Evolutionary conservation across 2,888 invertebrate genomes (phyloP), one percentile per base, ranked within the genome.

Genomic region (Keiferia lycopersicella): DNA sequence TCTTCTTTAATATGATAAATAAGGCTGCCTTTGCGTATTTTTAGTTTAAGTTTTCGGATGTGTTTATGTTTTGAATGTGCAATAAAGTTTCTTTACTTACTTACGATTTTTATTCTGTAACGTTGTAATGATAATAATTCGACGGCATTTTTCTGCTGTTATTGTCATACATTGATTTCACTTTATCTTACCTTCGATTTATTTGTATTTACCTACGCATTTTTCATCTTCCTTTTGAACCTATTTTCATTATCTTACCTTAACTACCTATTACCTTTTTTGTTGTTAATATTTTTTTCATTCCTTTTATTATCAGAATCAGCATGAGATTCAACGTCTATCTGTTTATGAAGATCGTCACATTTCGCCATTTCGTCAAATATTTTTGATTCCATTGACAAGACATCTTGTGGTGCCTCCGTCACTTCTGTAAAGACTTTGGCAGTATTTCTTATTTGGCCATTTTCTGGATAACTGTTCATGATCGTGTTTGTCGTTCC

Each of bases 351-450:
- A 0, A 83, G 65, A 1, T 78, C 69, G 18, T 80, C 76, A 63
- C 80, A 81, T 7, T 80, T 79, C 0, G 76, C 57, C 4, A 85
- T 63, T 69, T 86, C 83, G 0, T 80, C 68, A 2, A 83, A 70
- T 16, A 82, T 70, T n/a, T 73, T 73, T 0, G 71, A 73, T 64
- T 84, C 79, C 16, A 73, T 73, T 8, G 69, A 66, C 1, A 66
- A 58, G 0, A 66, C 45, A 38, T 14, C 45, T 14, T 22, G 8
- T 26, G 45, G 45, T 10, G 14, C 45, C 38, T 59, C 59, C 2
- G 2, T 26, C n/a, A 48, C 7, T 16, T 48, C 48, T n/a, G 6
- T 14, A 0, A 48, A 39, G 4, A 1, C 20, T 16, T 58, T 39
- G 1, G 3, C 39, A 34, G 7, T 26, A 7, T 10, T 18, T 11